Conservation (phyloP, 2,113 vertebrate genomes). For the Anarrhichthys ocellatus region DNA sequence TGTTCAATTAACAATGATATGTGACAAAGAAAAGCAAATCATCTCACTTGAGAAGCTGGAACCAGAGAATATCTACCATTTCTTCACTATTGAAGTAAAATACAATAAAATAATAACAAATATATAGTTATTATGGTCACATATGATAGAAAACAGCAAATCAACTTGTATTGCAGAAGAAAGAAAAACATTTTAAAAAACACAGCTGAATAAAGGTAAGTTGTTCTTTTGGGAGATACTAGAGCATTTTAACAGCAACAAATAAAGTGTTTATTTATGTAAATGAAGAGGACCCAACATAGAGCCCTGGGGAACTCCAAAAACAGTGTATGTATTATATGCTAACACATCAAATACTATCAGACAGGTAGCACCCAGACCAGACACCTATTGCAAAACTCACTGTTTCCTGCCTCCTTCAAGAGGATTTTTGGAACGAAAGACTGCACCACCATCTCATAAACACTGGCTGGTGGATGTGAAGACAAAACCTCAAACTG, state of each 20-base stretch:
- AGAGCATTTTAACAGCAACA: background rate
- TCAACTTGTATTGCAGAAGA: background rate
- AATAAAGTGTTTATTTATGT: background rate
- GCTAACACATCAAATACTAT: background rate
- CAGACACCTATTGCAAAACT: background rate
- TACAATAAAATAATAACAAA: background rate
- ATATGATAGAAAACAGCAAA: background rate
- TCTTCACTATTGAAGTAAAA: background rate
- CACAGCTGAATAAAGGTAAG: background rate
- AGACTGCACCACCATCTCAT: background rate
- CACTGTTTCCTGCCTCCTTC: too few relatives aligned
- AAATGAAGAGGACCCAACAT: background rate
- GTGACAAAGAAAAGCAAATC: background rate
- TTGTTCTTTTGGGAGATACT: background rate
- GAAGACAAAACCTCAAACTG: background rate
- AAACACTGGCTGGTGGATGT: background rate
- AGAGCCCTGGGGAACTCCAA: constrained; percentile 4
- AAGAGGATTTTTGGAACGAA: background rate
- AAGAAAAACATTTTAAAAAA: background rate
- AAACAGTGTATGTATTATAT: too few relatives aligned
- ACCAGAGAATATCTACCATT: background rate
- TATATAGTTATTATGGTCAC: background rate
- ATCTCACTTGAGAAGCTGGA: background rate
- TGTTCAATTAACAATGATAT: background rate
- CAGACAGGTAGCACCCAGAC: background rate